A percentile compares a stretch with the other conserved stretches of the same genome.
phyloP scores from a whole-genome alignment of 2,888 invertebrate species.

The Catocala fraxini region DNA sequence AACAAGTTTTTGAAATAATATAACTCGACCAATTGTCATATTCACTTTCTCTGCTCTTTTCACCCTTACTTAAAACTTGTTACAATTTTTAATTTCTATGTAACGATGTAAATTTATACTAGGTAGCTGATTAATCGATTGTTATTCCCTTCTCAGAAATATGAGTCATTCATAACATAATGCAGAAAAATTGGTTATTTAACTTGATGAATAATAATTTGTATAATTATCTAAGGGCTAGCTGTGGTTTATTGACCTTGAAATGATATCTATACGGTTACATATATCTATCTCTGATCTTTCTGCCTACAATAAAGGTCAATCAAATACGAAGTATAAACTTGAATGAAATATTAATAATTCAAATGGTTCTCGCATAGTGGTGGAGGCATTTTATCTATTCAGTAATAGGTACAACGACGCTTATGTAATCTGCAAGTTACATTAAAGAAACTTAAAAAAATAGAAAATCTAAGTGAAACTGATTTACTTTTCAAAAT shows the following conservation, averaged over 20 bases:
- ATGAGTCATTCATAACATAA: constrained; percentile 24
- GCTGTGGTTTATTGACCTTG: constrained; percentile 35
- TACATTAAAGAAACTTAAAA: too few species aligned
- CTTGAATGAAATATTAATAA: constrained; percentile 44
- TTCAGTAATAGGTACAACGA: constrained; percentile 1
- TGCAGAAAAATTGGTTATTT: constrained; percentile 29
- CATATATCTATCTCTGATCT: constrained; percentile 28
- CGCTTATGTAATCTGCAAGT: neutral
- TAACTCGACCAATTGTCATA: constrained; percentile 68
- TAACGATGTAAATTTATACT: constrained; percentile 61
- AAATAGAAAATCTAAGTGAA: too few species aligned
- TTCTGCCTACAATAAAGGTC: constrained; percentile 37
- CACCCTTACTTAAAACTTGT: constrained; percentile 62
- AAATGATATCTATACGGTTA: constrained; percentile 29
- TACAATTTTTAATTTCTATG: constrained; percentile 60
- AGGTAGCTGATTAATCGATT: constrained; percentile 64
- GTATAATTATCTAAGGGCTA: constrained; percentile 34
- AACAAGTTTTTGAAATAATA: constrained; percentile 79
- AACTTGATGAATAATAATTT: constrained; percentile 37
- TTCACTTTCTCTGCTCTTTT: constrained; percentile 75
- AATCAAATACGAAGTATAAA: constrained; percentile 38
- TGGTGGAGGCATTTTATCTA: constrained; percentile 15
- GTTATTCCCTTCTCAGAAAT: constrained; percentile 55
- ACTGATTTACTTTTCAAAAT: too few species aligned
- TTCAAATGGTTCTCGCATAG: constrained; percentile 32